Conservation (phyloP, 2,888 invertebrate species). For the Linyphia triangularis region DNA sequence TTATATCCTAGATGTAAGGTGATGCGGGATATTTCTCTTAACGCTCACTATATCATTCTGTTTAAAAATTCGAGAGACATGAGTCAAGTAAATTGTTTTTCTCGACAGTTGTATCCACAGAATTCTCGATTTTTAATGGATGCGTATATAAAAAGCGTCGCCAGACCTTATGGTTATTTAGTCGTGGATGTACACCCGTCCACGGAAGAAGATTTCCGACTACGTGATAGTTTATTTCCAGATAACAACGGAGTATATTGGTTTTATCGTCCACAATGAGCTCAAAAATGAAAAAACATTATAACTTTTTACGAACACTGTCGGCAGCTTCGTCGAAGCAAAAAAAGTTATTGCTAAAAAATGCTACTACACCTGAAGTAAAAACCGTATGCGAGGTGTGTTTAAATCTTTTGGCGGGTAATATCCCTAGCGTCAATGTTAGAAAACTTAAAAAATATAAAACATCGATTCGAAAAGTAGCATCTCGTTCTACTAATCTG, state of each 20-base stretch:
- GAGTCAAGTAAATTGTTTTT: constrained; percentile 46
- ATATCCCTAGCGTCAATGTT: constrained; percentile 12
- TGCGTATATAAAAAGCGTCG: constrained; percentile 72
- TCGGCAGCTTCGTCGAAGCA: too few relatives aligned
- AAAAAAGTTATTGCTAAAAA: too few relatives aligned
- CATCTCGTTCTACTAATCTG: not conserved
- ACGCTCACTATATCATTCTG: constrained; percentile 39
- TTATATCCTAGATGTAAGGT: constrained; percentile 36
- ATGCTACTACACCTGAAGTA: too few relatives aligned
- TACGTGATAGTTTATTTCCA: constrained; percentile 35
- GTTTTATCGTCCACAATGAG: constrained; percentile 38
- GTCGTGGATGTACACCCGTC: constrained; percentile 74
- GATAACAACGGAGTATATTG: constrained; percentile 3
- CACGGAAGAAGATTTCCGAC: constrained; percentile 68
- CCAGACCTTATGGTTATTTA: constrained; percentile 74
- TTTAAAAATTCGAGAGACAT: constrained; percentile 55
- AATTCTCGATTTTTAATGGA: constrained; percentile 40
- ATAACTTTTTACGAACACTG: too few relatives aligned
- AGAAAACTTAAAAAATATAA: constrained; percentile 32
- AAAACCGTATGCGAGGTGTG: too few relatives aligned
- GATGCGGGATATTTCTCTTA: constrained; percentile 47
- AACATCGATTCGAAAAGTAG: not conserved
- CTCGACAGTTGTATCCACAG: constrained; percentile 19
- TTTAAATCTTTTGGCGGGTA: too few relatives aligned
- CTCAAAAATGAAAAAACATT: constrained; percentile 2